A percentile compares a stretch with the other conserved stretches of the same genome.
Conservation (phyloP, 2,113 vertebrate species). For the Pelusios castaneus region DNA sequence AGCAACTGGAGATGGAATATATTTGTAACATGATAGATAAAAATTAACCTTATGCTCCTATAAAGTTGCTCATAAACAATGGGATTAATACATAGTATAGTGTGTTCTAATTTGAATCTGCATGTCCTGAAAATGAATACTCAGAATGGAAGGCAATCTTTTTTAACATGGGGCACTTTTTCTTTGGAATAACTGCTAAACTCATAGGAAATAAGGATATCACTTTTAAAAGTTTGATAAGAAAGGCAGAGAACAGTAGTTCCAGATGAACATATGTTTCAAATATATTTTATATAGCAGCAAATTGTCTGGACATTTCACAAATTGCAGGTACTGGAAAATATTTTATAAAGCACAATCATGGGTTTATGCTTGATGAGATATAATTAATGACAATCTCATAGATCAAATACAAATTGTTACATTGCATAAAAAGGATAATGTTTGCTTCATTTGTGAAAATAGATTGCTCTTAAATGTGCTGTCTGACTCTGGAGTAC, state of each 20-base stretch:
- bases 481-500: constrained; percentile 47
- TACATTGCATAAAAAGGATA: constrained; percentile 54
- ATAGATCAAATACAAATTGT: constrained; percentile 43
- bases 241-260: constrained; percentile 57
- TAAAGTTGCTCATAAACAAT: constrained; percentile 44
- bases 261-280: constrained; percentile 56
- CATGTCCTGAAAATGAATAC: constrained; percentile 6
- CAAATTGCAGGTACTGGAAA: constrained; percentile 38
- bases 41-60: constrained; percentile 54
- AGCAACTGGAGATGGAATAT: constrained; percentile 21
- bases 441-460: constrained; percentile 66
- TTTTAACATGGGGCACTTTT: background rate
- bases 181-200: constrained; percentile 56
- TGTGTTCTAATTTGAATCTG: constrained; percentile 47
- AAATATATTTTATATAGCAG: constrained; percentile 50
- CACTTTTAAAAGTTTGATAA: constrained; percentile 60
- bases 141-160: constrained; percentile 32
- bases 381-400: constrained; percentile 28
- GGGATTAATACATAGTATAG: constrained; percentile 39
- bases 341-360: constrained; percentile 42
- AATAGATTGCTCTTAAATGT: constrained; percentile 50
- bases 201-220: constrained; percentile 29
- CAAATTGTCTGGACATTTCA: constrained; percentile 48
- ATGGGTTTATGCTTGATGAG: constrained; percentile 36
- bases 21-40: constrained; percentile 38